A percentile compares a stretch with the other conserved stretches of the same genome.
Conservation (phyloP, 2,797 vertebrate species). For the Gambusia yucatana region DNA sequence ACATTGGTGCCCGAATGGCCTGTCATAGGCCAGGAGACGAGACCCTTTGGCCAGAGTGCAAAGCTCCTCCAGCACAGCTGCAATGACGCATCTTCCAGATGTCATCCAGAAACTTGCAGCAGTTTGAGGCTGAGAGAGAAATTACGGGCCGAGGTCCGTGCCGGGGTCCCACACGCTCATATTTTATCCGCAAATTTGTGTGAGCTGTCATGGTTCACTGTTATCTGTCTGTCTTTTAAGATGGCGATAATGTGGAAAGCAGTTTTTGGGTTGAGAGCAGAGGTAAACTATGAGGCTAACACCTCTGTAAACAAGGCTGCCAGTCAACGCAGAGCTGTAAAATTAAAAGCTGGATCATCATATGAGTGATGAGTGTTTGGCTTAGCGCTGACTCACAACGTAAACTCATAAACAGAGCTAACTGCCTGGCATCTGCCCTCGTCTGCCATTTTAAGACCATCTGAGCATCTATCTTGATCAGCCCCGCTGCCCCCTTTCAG, state of each 20-base stretch:
- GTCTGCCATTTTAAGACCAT: constrained; percentile 76
- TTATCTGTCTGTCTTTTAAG: constrained; percentile 60
- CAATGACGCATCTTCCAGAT: constrained; percentile 83
- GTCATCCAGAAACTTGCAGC: constrained; percentile 62
- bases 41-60: constrained; percentile 76
- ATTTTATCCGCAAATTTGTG: constrained; percentile 60
- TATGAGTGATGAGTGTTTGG: constrained; percentile 66
- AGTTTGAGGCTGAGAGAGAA: constrained; percentile 52
- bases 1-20: constrained; percentile 67
- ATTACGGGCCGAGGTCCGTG: constrained; percentile 40
- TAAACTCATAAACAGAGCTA: constrained; percentile 72
- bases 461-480: constrained; percentile 83
- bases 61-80: constrained; percentile 80
- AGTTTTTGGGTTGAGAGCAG: constrained; percentile 35
- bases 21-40: constrained; percentile 60
- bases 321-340: constrained; percentile 46
- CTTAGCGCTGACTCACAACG: constrained; percentile 70
- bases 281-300: constrained; percentile 31
- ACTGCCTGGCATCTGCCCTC: constrained; percentile 61
- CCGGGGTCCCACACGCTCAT: constrained; percentile 56
- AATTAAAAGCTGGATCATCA: constrained; percentile 51
- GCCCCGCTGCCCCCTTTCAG: constrained; percentile 47
- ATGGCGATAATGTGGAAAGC: constrained; percentile 62
- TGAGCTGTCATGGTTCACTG: constrained; percentile 54
- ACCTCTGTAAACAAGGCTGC: constrained; percentile 32